These are phyloP conservation scores for Myotis planiceps DNA, from an alignment of 2,797 vertebrate genomes.

Conservation along the genomic window DNA sequence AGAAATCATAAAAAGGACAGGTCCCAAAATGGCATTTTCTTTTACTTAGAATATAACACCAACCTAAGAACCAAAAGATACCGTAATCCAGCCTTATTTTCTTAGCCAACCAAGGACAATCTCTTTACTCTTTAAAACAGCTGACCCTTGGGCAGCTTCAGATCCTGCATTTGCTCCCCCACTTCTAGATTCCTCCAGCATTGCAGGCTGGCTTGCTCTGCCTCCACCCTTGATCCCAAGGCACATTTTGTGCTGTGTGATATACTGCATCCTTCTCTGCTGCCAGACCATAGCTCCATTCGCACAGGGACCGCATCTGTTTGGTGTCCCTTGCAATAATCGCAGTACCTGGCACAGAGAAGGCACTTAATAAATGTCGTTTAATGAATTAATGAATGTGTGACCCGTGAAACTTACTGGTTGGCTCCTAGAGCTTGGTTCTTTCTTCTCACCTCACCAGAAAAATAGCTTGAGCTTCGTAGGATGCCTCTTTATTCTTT, in stretches of 20 bases:
- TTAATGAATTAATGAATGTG: slow-evolving; percentile 7
- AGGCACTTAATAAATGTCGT: not conserved
- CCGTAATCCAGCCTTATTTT: not conserved
- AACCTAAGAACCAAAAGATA: slow-evolving; percentile 11
- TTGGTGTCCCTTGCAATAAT: slow-evolving; percentile 32
- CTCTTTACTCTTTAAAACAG: slow-evolving; percentile 12
- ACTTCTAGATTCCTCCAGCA: not conserved
- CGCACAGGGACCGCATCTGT: not conserved
- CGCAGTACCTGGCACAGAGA: not conserved
- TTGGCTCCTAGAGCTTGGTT: not conserved
- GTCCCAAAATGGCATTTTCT: slow-evolving; percentile 20
- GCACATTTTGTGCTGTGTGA: not conserved
- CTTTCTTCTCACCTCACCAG: not conserved
- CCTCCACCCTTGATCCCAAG: not conserved
- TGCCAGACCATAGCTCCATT: not conserved
- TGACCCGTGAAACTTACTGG: not conserved
- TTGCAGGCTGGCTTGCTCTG: not conserved
- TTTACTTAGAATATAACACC: slow-evolving; percentile 38
- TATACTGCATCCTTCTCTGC: not conserved
- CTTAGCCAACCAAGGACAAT: slow-evolving; percentile 10
- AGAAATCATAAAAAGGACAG: not conserved
- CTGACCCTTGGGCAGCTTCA: not conserved
- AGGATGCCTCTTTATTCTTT: not conserved
- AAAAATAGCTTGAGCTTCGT: not conserved
- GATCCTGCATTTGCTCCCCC: not conserved